A percentile compares a stretch with the other conserved stretches of the same genome.
phyloP scores from a whole-genome alignment of 2,797 vertebrate species.

The Pygocentrus nattereri region DNA sequence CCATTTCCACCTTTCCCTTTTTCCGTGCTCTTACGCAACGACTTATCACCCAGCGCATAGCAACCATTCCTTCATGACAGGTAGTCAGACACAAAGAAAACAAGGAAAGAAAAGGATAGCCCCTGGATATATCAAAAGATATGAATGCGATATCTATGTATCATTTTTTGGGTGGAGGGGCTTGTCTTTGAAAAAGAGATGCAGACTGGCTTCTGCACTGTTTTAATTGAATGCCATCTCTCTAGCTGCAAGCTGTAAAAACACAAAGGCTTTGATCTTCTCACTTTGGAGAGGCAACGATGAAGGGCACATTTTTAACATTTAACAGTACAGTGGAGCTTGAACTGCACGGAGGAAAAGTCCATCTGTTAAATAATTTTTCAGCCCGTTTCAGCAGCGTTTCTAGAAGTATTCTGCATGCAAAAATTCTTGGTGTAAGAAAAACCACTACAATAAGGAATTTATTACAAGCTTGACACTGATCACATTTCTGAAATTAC shows the following conservation, averaged over 20 bases:
- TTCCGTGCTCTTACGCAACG: constrained; percentile 59
- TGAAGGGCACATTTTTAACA: constrained; percentile 51
- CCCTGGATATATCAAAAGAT: constrained; percentile 47
- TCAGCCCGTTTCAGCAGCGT: constrained; percentile 9
- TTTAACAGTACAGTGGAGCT: constrained; percentile 22
- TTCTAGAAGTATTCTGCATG: constrained; percentile 7
- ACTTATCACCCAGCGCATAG: constrained; percentile 50
- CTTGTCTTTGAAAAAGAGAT: constrained; percentile 48
- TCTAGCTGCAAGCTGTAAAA: constrained; percentile 57
- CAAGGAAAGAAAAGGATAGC: constrained; percentile 27
- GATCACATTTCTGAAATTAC: constrained; percentile 15
- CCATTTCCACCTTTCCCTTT: constrained; percentile 32
- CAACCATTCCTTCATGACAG: constrained; percentile 54
- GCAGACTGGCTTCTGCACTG: constrained; percentile 27
- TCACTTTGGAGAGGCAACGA: constrained; percentile 42
- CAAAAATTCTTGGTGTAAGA: constrained; percentile 9
- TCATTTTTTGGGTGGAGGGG: constrained; percentile 47
- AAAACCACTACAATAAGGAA: not conserved
- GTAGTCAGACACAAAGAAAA: constrained; percentile 55
- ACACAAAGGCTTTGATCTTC: constrained; percentile 66
- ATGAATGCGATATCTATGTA: constrained; percentile 56
- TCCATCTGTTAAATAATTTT: constrained; percentile 12
- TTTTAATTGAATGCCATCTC: constrained; percentile 58
- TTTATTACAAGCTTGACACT: constrained; percentile 7
- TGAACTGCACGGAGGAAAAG: constrained; percentile 12